These are phyloP conservation scores for Pygmarrhopalites habei DNA, from an alignment of 1,140 invertebrate genomes.

Conservation along the genomic window DNA sequence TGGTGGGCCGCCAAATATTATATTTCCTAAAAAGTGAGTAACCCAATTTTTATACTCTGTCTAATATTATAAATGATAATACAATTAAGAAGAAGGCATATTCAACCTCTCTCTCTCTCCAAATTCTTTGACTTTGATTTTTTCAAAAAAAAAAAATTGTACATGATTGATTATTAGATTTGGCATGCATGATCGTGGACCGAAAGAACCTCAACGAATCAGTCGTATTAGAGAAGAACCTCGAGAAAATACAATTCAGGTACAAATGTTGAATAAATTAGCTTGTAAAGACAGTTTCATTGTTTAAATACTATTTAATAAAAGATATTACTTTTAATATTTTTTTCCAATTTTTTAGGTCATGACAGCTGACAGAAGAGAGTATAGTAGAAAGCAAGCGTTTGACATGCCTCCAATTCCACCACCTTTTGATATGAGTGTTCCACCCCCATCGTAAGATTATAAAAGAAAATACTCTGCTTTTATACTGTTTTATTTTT, in stretches of 20 bases:
- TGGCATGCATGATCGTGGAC: constrained; percentile 21
- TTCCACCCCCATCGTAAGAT: constrained; percentile 38
- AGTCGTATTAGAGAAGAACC: constrained; percentile 48
- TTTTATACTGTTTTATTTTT: not conserved
- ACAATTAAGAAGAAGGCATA: no score
- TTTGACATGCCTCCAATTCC: constrained; percentile 51
- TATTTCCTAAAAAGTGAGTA: constrained; percentile 33
- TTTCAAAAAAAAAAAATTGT: no score
- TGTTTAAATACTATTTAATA: not conserved
- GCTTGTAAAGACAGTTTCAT: not conserved
- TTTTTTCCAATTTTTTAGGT: constrained; percentile 51
- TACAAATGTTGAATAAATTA: constrained; percentile 41
- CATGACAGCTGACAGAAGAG: constrained; percentile 76
- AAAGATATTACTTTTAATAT: not conserved
- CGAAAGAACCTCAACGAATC: constrained; percentile 26
- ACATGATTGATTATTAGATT: no score
- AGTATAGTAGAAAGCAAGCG: constrained; percentile 64
- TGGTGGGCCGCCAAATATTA: constrained; percentile 48
- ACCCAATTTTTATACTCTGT: no score
- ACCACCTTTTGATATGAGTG: constrained; percentile 41
- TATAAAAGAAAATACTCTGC: not conserved
- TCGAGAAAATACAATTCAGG: constrained; percentile 76
- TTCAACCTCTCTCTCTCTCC: no score
- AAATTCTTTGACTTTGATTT: no score
- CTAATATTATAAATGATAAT: no score